Evolutionary conservation across 1,140 invertebrate species (phyloP), one percentile per base, ranked within the genome.

Genomic region (Tetragonula clypearis): DNA sequence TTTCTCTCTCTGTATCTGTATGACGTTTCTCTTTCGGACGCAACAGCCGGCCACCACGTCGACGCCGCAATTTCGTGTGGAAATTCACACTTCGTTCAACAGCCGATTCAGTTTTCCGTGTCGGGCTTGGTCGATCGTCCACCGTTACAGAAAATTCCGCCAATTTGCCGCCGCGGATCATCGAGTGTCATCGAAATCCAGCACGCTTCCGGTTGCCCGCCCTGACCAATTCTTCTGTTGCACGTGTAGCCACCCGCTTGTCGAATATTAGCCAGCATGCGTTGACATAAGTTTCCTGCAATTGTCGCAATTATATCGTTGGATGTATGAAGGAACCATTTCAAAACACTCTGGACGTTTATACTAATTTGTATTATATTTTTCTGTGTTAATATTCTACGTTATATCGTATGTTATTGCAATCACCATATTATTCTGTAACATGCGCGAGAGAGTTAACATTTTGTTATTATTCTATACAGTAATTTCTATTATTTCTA

Each of bases 161-260:
- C 68, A 84, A 79, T 79, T 73, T 73, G 41, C 15, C 56, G 21
- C n/a, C 41, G 23, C 23, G 68, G 15, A 79, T 79, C 56, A 84
- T 72, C 76, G 76, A 71, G 76, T n/a, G 76, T 79, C 82, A 62
- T 84, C 82, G 82, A 73, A 56, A 82, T 84, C 77, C 72, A 83
- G 74, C 85, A 71, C 77, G 66, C 73, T 60, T 73, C 83, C 35
- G 56, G 62, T 69, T 53, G 26, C 71, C 71, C 49, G 30, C 19
- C 60, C 60, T 60, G 26, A 60, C 19, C 26, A 41, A 26, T 14
- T 12, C 60, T 14, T 12, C 60, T n/a, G 49, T 55, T 75, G 66
- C 80, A 73, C 74, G 85, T 62, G 56, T 62, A 23, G 56, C 66
- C 66, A 74, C 79, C 6, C 58, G 79, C 79, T 26, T 84, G 69